Evolutionary conservation across 2,113 vertebrate species (phyloP), one percentile per base, ranked within the genome.

Genomic region (Amblyornis subalaris): DNA sequence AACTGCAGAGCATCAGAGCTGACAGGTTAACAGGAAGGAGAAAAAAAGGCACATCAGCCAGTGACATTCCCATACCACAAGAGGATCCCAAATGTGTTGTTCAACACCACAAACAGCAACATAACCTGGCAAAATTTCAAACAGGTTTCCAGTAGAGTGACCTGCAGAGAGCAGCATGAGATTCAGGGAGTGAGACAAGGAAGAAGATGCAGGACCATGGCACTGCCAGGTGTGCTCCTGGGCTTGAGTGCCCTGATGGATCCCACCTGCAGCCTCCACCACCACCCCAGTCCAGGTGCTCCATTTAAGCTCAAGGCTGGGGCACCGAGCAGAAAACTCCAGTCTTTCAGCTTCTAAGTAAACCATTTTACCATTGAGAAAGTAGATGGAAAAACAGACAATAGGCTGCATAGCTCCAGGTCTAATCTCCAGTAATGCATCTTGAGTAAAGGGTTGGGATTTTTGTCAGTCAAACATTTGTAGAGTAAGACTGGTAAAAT

Each of bases 91-190:
- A 89, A 95, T 8, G 51, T 51, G 36, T 36, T 58, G 80, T 70
- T 93, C n/a, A 38, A 57, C 4, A 25, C 42, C 6, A 75, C 24
- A 40, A 28, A 89, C 78, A 72, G 73, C 73, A 94, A 69, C 87
- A n/a, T 22, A 85, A 89, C 29, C 81, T 91, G 85, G 87, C 73
- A 93, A 81, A 29, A 85, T 18, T 54, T 76, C 81, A 89, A 76
- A 62, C 47, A 89, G 42, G 66, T 76, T 88, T 94, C 72, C 67
- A 82, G 55, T 3, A 70, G 23, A 78, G 65, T 5, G 19, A 90
- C 26, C 54, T 33, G 42, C 66, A 91, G 29, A 92, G 58, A 88
- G 19, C 57, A 89, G 62, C 16, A 9, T 4, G 22, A 91, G 66
- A 44, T n/a, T 40, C 9, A 48, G 16, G 29, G 45, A 85, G 35